Evolutionary conservation across 2,888 invertebrate species (phyloP), one percentile per base, ranked within the genome.

Genomic region (Abrostola tripartita): DNA sequence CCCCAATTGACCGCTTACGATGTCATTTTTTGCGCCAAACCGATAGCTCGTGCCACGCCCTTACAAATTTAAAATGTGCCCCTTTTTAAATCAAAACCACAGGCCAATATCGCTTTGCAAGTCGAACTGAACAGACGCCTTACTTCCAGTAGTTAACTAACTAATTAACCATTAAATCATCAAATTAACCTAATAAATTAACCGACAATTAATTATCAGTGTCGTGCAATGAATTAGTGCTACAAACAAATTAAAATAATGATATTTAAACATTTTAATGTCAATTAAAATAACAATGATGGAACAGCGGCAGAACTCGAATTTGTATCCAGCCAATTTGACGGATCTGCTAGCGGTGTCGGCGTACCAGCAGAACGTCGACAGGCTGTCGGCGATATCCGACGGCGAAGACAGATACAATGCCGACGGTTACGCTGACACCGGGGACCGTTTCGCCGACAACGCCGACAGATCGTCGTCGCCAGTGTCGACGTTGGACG

Each of bases 11-110:
- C 92, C 92, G 88, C 84, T 88, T 85, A 84, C 86, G 87, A 90
- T 93, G 92, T 93, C 92, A 93, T 93, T 93, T 93, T 93, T 92
- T 90, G 88, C 85, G 84, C 87, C 83, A 88, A 90, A 91, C 90
- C 92, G 89, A 93, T 91, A 87, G 86, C 86, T 87, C 81, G 84
- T 83, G 88, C 92, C 89, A 88, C 92, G 91, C 92, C 93, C 89
- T 71, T 73, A 78, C 82, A 83, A 89, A 88, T 91, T 92, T 87
- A 88, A 92, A 90, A 88, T 79, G 81, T 66, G 65, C 73, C 79
- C 73, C 71, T 85, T 88, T 88, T 89, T 86, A 86, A 90, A 90
- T 92, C 88, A 88, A 88, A 90, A 92, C 92, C 91, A 80, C 89
- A 79, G 52, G 60, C 52, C 79, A 89, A 89, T 89, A 86, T 84